These are phyloP conservation scores for Drepana falcataria DNA, from an alignment of 2,888 invertebrate genomes.

Conservation along the genomic window DNA sequence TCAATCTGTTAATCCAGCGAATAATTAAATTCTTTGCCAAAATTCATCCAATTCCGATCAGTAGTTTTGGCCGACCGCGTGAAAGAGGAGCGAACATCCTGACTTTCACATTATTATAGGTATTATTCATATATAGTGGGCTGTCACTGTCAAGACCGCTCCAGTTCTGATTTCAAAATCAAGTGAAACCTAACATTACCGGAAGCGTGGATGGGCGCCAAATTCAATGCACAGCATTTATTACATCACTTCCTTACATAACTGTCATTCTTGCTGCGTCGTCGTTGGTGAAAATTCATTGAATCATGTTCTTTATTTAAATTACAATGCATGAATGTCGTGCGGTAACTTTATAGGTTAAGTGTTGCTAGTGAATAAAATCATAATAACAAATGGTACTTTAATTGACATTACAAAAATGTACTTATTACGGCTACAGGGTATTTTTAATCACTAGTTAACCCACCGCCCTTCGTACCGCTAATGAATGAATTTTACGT, in stretches of 20 bases:
- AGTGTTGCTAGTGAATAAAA: constrained; percentile 1
- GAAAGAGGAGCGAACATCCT: too few species aligned
- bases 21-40: too few species aligned
- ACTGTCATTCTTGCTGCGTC: background rate
- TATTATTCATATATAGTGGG: too few species aligned
- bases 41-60: too few species aligned
- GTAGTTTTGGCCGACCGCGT: too few species aligned
- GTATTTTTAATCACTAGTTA: too few species aligned
- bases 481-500: too few species aligned
- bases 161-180: background rate
- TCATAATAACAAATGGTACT: background rate
- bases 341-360: background rate
- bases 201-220: constrained; percentile 4
- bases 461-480: too few species aligned
- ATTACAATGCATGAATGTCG: background rate
- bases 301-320: constrained; percentile 1
- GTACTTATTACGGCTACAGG: background rate
- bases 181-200: background rate
- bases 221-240: constrained; percentile 1
- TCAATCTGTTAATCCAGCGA: too few species aligned
- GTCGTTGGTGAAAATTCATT: constrained; percentile 1
- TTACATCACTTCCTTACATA: constrained; percentile 4
- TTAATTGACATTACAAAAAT: background rate
- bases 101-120: too few species aligned
- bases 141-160: background rate